Base-by-base conservation (phyloP, 2,113 vertebrate genomes). In the Rhinopomastus cyanomelas region DNA sequence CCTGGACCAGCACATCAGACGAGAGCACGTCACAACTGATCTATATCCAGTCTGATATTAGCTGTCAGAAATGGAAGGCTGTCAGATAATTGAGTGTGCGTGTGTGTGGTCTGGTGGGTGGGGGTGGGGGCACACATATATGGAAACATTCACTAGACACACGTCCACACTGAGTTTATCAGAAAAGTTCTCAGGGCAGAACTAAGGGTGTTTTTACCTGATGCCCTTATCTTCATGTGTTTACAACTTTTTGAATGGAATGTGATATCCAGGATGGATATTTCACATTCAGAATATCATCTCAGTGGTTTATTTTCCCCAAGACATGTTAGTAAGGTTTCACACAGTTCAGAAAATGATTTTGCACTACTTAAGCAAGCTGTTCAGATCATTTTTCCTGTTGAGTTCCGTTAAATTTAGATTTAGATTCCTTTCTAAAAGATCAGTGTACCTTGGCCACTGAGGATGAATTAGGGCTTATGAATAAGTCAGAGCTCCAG, bases 111-210 rank as follows among this genome's bases (percentile, higher is more conserved):
- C 22, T 3, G 8, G 11, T 16, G 18, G 53, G 15, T 4, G 1
- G 6, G 7, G 15, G 12, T 25, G 17, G 3, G 1, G 5, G 6
- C 16, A 7, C 6, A 11, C 22, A 67, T 18, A n/a, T 15, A 36
- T 5, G 18, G 9, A 42, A 79, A 60, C 4, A 26, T 73, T 14
- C 15, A 6, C 8, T 34, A 29, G 16, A n/a, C 18, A 39, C 3
- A 23, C 11, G 30, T 16, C 56, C 7, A 21, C 1, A 1, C 36
- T 0, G 0, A 49, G 27, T 30, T 53, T 78, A 4, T 55, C 37
- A 60, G 52, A 90, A 84, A 71, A 12, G 8, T 48, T 84, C 64
- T 26, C 16, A 42, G 26, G 29, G 52, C n/a, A 62, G 32, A 61
- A 83, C n/a, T 11, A 11, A 53, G 82, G 12, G 4, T 15, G 10